A percentile compares a stretch with the other conserved stretches of the same genome.
phyloP scores from a whole-genome alignment of 2,888 invertebrate species.

The Mythimna vitellina region DNA sequence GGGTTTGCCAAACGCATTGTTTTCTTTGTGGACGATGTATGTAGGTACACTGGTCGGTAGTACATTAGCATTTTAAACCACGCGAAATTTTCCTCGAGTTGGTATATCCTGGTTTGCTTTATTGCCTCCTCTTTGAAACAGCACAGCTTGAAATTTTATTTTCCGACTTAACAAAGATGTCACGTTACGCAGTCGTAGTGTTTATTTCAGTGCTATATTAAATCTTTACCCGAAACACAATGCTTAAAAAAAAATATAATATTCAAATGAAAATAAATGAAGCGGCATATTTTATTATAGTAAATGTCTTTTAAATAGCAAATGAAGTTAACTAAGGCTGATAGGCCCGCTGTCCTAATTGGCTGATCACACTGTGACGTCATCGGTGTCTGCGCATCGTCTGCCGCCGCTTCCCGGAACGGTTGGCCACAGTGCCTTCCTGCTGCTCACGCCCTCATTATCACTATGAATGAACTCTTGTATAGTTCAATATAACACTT shows the following conservation, averaged over 20 bases:
- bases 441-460: conserved; percentile 80
- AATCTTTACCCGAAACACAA: conserved; percentile 12
- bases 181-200: conserved; percentile 23
- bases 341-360: conserved; percentile 82
- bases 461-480: conserved; percentile 80
- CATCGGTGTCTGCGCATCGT: conserved; percentile 85
- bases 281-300: conserved; percentile 35
- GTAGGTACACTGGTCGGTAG: conserved; percentile 9
- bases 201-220: conserved; percentile 32
- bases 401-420: conserved; percentile 88
- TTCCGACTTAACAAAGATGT: conserved; percentile 35
- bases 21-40: conserved; percentile 44
- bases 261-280: conserved; percentile 33
- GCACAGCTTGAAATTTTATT: conserved; percentile 32
- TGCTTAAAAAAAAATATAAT: conserved; percentile 3
- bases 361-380: conserved; percentile 83
- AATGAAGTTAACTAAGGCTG: conserved; percentile 71
- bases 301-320: conserved; percentile 50
- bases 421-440: conserved; percentile 83
- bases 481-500: conserved; percentile 65
- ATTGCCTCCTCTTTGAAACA: conserved; percentile 25
- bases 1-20: conserved; percentile 47
- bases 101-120: conserved; percentile 30
- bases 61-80: conserved; percentile 47
- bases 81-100: conserved; percentile 39